Conservation (phyloP, 2,113 vertebrate species). For the Petrocephalus zakoni region DNA sequence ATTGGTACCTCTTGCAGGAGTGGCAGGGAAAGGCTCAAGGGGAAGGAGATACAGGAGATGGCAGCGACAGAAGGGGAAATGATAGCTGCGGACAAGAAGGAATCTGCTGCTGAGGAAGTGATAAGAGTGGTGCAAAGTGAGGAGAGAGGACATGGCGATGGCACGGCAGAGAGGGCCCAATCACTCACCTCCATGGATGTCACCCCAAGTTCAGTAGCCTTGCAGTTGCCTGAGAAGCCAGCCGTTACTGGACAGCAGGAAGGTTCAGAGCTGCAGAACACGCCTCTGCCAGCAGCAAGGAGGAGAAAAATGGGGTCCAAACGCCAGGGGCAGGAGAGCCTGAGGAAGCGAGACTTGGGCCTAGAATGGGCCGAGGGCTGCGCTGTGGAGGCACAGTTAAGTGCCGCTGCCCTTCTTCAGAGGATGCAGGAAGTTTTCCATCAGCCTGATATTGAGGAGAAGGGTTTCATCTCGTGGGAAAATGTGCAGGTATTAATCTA, state of each 20-base stretch:
- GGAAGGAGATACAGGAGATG: conserved; percentile 18
- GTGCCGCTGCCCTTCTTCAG: conserved; percentile 4
- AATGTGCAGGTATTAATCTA: conserved; percentile 54
- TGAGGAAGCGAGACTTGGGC: conserved; percentile 7
- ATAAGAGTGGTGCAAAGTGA: conserved; percentile 4
- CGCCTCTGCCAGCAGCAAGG: conserved; percentile 4
- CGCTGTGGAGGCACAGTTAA: neutral
- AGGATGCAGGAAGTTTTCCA: conserved; percentile 45
- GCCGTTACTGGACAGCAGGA: neutral
- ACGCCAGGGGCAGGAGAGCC: conserved; percentile 16
- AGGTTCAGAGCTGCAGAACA: neutral
- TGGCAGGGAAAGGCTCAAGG: conserved; percentile 24
- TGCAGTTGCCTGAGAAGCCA: neutral
- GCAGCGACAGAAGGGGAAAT: neutral
- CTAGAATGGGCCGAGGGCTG: neutral
- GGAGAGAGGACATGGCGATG: neutral
- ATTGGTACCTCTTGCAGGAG: conserved; percentile 56
- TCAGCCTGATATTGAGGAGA: conserved; percentile 26
- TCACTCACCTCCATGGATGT: neutral
- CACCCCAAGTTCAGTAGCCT: neutral
- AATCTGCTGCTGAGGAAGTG: neutral
- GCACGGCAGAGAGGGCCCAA: conserved; percentile 17
- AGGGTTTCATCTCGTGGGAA: conserved; percentile 42
- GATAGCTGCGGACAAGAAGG: neutral
- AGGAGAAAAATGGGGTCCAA: conserved; percentile 41